phyloP scores from a whole-genome alignment of 2,888 invertebrate species.

The Leptopilina drosophilae region DNA sequence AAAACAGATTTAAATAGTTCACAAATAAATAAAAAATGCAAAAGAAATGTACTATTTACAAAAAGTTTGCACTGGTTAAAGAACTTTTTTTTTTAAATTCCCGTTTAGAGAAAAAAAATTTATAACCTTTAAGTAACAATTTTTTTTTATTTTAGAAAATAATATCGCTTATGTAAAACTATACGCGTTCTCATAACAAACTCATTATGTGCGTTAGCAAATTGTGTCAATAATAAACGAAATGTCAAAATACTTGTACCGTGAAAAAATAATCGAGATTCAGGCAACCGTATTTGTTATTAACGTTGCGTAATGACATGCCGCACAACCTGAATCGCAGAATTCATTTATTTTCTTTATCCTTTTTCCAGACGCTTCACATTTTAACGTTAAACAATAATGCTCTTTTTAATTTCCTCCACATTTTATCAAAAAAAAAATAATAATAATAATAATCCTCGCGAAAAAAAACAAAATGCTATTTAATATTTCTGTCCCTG shows the following conservation, averaged over 20 bases:
- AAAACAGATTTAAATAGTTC: too few species aligned
- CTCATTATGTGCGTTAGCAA: not conserved
- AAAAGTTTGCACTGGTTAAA: too few species aligned
- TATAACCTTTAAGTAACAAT: too few species aligned
- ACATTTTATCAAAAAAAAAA: not conserved
- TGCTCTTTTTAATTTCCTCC: not conserved
- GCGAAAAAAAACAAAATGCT: too few species aligned
- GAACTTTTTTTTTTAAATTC: too few species aligned
- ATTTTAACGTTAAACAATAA: not conserved
- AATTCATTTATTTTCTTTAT: not conserved
- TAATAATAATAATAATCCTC: too few species aligned
- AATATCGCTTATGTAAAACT: too few species aligned
- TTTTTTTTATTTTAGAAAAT: too few species aligned
- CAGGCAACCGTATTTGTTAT: constrained; percentile 37
- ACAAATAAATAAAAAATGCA: too few species aligned
- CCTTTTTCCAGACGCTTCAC: not conserved
- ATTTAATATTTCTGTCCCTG: too few species aligned
- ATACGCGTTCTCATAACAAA: not conserved
- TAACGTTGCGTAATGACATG: constrained; percentile 21
- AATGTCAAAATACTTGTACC: constrained; percentile 25
- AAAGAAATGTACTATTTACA: too few species aligned
- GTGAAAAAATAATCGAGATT: constrained; percentile 37
- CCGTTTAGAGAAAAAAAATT: too few species aligned
- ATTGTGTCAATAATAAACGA: constrained; percentile 17
- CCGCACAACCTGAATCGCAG: not conserved